These are phyloP conservation scores for Pao palembangensis DNA, from an alignment of 2,113 vertebrate species.

Conservation along the genomic window DNA sequence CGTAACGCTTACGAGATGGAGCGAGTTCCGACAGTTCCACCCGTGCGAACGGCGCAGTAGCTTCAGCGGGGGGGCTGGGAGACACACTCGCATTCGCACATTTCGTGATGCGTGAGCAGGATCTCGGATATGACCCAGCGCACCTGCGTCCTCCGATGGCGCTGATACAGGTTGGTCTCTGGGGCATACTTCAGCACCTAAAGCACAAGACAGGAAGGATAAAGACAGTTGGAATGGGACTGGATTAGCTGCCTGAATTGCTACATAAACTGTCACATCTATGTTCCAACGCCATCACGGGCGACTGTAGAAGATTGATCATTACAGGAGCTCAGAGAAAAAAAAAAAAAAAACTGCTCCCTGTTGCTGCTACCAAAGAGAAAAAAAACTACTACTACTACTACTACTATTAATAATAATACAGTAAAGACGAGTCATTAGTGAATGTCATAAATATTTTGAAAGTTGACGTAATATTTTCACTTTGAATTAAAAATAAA, in stretches of 20 bases:
- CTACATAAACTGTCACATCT: no score
- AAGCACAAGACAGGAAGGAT: slow-evolving; percentile 16
- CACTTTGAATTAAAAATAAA: no score
- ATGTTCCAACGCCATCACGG: no score
- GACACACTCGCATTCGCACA: slow-evolving; percentile 89
- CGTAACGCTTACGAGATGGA: no score
- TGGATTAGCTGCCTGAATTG: no score
- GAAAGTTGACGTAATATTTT: no score
- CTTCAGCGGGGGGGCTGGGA: slow-evolving; percentile 88
- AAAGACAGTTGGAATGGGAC: slow-evolving; percentile 5
- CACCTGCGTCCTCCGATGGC: slow-evolving; percentile 69
- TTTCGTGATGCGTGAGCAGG: slow-evolving; percentile 90
- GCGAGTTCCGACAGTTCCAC: slow-evolving; percentile 37
- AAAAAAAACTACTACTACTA: no score
- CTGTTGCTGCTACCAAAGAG: background rate
- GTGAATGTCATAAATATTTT: no score
- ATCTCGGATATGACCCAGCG: slow-evolving; percentile 85
- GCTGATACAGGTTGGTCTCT: slow-evolving; percentile 68
- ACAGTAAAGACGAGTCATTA: no score
- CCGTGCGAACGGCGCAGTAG: background rate
- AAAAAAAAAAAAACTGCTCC: background rate
- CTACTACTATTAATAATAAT: no score
- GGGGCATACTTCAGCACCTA: slow-evolving; percentile 90
- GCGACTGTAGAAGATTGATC: background rate
- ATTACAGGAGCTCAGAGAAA: background rate